A percentile compares a stretch with the other conserved stretches of the same genome.
Conservation (phyloP, 2,797 vertebrate species). For the Urocyon cinereoargenteus region DNA sequence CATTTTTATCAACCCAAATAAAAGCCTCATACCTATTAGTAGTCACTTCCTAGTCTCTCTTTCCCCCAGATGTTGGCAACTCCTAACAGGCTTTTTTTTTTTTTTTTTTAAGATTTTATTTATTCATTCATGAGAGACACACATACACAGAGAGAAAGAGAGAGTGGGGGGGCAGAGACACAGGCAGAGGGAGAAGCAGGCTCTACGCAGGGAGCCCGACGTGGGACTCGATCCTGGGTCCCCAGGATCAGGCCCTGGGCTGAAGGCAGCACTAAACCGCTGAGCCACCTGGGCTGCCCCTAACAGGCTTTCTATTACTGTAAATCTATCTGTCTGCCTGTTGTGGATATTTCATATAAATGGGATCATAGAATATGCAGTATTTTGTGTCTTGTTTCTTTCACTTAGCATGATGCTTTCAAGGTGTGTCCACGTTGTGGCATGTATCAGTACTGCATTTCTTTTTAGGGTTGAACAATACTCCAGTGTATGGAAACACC, state of each 20-base stretch:
- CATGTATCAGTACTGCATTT: background rate
- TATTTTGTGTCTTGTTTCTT: background rate
- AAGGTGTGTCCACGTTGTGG: background rate
- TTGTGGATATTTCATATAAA: background rate
- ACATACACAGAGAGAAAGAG: too few species aligned
- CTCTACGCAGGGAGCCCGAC: too few species aligned
- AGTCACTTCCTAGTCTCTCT: background rate
- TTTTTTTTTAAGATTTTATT: too few species aligned
- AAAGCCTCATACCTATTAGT: background rate
- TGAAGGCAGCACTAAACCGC: too few species aligned
- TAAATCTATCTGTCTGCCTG: background rate
- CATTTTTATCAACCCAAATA: background rate
- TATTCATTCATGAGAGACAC: too few species aligned
- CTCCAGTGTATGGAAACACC: background rate
- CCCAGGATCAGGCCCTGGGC: too few species aligned
- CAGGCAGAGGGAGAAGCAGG: too few species aligned
- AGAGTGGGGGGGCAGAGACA: too few species aligned
- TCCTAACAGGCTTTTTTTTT: background rate
- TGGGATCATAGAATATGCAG: background rate
- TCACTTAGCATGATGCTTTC: conserved; percentile 11
- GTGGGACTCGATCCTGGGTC: too few species aligned
- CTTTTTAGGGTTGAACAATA: background rate
- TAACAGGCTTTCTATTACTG: background rate
- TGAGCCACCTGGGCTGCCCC: too few species aligned
- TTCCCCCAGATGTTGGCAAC: background rate